Conservation (phyloP, 2,888 invertebrate genomes). For the Nephrotoma guestfalica region DNA sequence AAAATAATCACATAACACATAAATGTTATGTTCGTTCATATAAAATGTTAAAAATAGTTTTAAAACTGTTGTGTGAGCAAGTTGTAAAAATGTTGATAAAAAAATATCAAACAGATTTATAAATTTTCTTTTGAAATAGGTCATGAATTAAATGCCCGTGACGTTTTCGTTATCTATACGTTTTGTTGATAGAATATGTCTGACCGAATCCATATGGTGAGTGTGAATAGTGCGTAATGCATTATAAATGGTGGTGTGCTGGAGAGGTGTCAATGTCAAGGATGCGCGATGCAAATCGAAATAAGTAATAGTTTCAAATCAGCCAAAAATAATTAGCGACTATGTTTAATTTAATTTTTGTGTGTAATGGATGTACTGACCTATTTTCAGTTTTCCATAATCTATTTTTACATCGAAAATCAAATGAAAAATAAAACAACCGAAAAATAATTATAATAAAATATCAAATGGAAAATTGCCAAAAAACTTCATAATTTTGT, state of each 20-base stretch:
- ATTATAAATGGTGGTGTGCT: not conserved
- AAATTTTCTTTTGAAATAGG: not conserved
- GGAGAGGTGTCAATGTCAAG: not conserved
- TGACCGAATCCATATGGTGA: not conserved
- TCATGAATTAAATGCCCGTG: not conserved
- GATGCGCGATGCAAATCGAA: not conserved
- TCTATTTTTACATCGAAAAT: not conserved
- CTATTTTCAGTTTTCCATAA: not conserved
- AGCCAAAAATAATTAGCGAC: not conserved
- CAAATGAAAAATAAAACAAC: not conserved
- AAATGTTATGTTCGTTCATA: not conserved
- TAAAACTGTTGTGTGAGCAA: not conserved
- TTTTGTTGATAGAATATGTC: not conserved
- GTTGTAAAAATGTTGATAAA: not conserved
- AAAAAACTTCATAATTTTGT: conserved; percentile 8
- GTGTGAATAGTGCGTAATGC: not conserved
- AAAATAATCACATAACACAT: not conserved
- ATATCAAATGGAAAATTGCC: conserved; percentile 13
- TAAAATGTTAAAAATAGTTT: not conserved
- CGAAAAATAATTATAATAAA: not conserved
- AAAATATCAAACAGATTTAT: not conserved
- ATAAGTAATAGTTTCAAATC: not conserved
- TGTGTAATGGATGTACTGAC: not conserved
- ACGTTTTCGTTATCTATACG: not conserved
- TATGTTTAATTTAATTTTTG: not conserved